A percentile compares a stretch with the other conserved stretches of the same genome.
Conservation (phyloP, 2,797 vertebrate genomes). For the Fundulus diaphanus region DNA sequence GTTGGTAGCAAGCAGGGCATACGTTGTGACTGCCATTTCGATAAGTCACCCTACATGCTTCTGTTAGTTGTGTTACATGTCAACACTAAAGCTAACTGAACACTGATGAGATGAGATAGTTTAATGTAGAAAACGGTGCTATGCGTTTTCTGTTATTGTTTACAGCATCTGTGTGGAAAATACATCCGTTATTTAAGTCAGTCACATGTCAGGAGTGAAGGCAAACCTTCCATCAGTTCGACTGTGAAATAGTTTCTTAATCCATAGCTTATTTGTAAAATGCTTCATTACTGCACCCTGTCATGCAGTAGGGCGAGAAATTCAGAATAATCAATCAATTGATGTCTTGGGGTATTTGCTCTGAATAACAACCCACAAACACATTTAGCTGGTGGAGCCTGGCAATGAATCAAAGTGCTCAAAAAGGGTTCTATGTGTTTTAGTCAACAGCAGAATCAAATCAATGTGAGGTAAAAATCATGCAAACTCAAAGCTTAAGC, state of each 20-base stretch:
- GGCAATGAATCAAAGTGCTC: slow-evolving; percentile 51
- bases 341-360: slow-evolving; percentile 39
- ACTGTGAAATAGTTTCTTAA: slow-evolving; percentile 47
- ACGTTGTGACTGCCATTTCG: not conserved
- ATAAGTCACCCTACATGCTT: slow-evolving; percentile 4
- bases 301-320: slow-evolving; percentile 33
- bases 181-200: slow-evolving; percentile 15
- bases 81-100: slow-evolving; percentile 8
- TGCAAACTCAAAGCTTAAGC: slow-evolving; percentile 9
- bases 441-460: slow-evolving; percentile 17
- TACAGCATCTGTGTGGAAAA: slow-evolving; percentile 15
- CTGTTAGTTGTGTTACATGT: slow-evolving; percentile 6
- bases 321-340: slow-evolving; percentile 56
- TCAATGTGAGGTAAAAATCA: slow-evolving; percentile 18
- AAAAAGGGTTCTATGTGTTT: slow-evolving; percentile 38
- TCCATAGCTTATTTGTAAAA: slow-evolving; percentile 44
- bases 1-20: not conserved
- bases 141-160: slow-evolving; percentile 24
- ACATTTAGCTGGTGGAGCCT: slow-evolving; percentile 41
- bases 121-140: slow-evolving; percentile 10
- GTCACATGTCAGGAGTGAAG: not conserved
- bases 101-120: slow-evolving; percentile 24
- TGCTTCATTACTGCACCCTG: slow-evolving; percentile 38
- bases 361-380: slow-evolving; percentile 47
- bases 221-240: slow-evolving; percentile 23